phyloP scores from a whole-genome alignment of 2,797 vertebrate species.

The Tokudaia tokunoshimensis region DNA sequence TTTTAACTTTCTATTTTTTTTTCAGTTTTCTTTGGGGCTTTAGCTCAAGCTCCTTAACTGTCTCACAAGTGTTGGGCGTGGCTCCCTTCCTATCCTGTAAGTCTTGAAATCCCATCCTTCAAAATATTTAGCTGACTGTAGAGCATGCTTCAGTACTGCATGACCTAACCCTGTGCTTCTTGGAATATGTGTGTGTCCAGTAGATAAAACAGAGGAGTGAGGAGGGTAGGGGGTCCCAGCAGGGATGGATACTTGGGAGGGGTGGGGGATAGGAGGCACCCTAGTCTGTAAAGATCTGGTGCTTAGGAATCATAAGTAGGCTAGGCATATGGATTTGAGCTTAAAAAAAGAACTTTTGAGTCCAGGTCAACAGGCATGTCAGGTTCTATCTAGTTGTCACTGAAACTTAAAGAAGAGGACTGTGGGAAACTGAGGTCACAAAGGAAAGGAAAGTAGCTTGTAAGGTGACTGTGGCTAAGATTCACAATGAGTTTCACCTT shows the following conservation, averaged over 20 bases:
- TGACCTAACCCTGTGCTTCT: neutral
- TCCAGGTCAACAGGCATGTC: neutral
- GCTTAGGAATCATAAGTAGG: too few relatives aligned
- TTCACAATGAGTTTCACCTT: neutral
- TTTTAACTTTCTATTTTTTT: neutral
- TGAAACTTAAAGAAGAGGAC: neutral
- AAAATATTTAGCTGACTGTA: neutral
- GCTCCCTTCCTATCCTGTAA: neutral
- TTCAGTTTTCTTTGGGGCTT: constrained; percentile 27
- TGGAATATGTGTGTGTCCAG: neutral
- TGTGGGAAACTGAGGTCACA: neutral
- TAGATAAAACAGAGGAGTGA: neutral
- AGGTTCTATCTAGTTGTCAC: neutral
- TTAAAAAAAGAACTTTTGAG: neutral
- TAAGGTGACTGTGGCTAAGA: neutral
- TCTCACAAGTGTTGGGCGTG: neutral
- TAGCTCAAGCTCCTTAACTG: neutral
- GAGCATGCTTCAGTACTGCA: neutral
- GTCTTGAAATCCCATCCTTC: neutral
- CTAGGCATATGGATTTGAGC: neutral
- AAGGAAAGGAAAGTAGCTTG: neutral
- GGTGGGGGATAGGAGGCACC: neutral
- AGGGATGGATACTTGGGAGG: neutral
- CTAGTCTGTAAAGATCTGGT: neutral
- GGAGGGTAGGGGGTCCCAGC: too few relatives aligned